phyloP scores from a whole-genome alignment of 2,113 vertebrate genomes.

The Macrotus californicus region DNA sequence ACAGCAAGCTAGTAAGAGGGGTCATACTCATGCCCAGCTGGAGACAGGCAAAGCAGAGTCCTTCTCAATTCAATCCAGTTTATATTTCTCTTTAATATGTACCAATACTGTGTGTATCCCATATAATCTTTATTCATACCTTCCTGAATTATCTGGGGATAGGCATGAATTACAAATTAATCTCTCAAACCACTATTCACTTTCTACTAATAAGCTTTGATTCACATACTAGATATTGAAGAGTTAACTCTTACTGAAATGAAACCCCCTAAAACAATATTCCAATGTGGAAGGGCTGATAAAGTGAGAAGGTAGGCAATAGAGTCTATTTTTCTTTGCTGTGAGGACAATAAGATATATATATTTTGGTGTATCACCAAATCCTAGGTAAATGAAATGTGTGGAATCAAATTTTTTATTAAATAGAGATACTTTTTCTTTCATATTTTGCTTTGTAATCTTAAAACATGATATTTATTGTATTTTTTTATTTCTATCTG shows the following conservation, averaged over 20 bases:
- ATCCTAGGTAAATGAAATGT: not conserved
- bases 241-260: conserved; percentile 18
- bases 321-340: not conserved
- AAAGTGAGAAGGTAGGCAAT: not conserved
- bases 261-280: not conserved
- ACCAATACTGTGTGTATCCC: not conserved
- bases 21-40: not conserved
- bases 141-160: not conserved
- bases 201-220: not conserved
- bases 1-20: not conserved
- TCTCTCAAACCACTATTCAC: not conserved
- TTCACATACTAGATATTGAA: conserved; percentile 2
- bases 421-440: not conserved
- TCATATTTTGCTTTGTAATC: conserved; percentile 20
- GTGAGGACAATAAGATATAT: not conserved
- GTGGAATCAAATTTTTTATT: not conserved
- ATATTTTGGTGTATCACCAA: not conserved
- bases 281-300: not conserved
- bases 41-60: not conserved
- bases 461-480: not conserved
- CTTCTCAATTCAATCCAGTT: not conserved
- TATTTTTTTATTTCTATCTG: not conserved
- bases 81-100: conserved; percentile 24
- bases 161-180: conserved; percentile 10
- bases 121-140: not conserved